These are phyloP conservation scores for Acanthoscelides obtectus DNA, from an alignment of 2,888 invertebrate species.

Conservation along the genomic window DNA sequence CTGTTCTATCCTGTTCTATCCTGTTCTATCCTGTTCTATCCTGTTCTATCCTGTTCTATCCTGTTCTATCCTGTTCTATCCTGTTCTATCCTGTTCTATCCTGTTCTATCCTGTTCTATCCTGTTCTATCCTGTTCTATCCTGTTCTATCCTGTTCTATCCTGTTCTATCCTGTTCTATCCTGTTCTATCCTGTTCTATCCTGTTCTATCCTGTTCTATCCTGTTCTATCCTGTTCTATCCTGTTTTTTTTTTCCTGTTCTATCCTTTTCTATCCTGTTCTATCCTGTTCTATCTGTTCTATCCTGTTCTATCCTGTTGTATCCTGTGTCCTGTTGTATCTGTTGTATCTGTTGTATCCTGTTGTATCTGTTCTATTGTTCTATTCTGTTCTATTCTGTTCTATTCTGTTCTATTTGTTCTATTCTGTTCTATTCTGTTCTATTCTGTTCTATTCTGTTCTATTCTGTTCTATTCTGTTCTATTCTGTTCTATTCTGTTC, in stretches of 20 bases:
- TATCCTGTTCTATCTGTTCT: too few relatives aligned
- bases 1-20: conserved; percentile 2
- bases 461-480: conserved; percentile 10
- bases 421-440: conserved; percentile 4
- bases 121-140: conserved; percentile 1
- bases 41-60: conserved; percentile 2
- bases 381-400: conserved; percentile 3
- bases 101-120: conserved; percentile 1
- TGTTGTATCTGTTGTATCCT: too few relatives aligned
- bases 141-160: conserved; percentile 2
- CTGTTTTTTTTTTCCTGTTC: too few relatives aligned
- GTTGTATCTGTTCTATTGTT: too few relatives aligned
- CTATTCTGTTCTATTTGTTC: conserved; percentile 3
- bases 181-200: too few relatives aligned
- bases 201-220: too few relatives aligned
- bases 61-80: conserved; percentile 2
- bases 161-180: too few relatives aligned
- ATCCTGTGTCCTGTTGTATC: too few relatives aligned
- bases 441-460: conserved; percentile 2
- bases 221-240: too few relatives aligned
- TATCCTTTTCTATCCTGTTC: too few relatives aligned
- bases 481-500: conserved; percentile 12
- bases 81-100: conserved; percentile 2
- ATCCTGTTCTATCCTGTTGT: too few relatives aligned
- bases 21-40: conserved; percentile 1